Percentiles rank a stretch among this genome's conserved stretches.
Evolutionary conservation across 2,113 vertebrate genomes (phyloP).

Genomic region (Xerus inauris): DNA sequence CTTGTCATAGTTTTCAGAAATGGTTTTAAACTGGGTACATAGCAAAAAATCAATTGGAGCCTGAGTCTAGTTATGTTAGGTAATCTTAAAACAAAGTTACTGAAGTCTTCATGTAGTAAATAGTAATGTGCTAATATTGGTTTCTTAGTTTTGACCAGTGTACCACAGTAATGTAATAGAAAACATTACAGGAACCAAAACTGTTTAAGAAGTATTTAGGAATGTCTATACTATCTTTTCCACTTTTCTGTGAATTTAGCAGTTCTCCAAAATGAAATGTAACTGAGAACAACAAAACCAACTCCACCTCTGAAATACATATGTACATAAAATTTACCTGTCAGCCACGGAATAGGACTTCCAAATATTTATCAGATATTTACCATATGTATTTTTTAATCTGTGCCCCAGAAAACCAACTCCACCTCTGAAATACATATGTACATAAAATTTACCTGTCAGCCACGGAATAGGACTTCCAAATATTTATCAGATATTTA

Average conservation of each 20-base stretch:
- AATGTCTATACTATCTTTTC: neutral
- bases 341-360: constrained; percentile 6
- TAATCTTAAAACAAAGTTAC: constrained; percentile 22
- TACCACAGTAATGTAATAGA: neutral
- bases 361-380: neutral
- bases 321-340: neutral
- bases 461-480: neutral
- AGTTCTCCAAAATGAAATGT: neutral
- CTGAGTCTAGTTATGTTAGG: neutral
- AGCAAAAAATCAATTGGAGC: neutral
- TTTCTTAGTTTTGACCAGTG: neutral
- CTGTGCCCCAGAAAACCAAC: neutral
- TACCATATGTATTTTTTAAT: neutral
- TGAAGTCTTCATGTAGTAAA: neutral
- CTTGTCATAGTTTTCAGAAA: constrained; percentile 6
- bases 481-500: neutral
- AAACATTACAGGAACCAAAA: neutral
- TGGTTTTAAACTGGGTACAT: neutral
- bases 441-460: neutral
- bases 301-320: neutral
- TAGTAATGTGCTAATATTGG: neutral
- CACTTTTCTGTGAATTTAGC: constrained; percentile 24
- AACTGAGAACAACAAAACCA: neutral
- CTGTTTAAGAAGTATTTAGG: neutral
- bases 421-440: neutral